phyloP scores from a whole-genome alignment of 1,140 invertebrate species.

The Neodiprion lecontei region DNA sequence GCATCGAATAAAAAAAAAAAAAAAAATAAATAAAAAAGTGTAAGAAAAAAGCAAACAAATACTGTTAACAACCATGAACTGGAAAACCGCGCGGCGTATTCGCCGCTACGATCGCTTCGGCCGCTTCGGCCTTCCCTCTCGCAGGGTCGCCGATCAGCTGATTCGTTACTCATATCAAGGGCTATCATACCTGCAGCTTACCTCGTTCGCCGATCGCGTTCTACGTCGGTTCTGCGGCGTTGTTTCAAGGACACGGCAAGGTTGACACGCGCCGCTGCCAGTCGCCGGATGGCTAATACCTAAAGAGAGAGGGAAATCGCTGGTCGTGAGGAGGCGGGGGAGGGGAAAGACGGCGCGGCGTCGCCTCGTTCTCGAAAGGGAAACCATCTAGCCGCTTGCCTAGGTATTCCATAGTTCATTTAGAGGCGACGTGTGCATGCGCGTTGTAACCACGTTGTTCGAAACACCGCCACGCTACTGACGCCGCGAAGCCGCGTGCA shows the following conservation, averaged over 20 bases:
- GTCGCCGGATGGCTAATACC: constrained; percentile 40
- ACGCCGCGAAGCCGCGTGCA: neutral
- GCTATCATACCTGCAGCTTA: too few relatives aligned
- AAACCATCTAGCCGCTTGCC: too few relatives aligned
- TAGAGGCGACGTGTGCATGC: too few relatives aligned
- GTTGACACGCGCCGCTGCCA: constrained; percentile 58
- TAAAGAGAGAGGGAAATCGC: constrained; percentile 22
- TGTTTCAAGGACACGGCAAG: constrained; percentile 61
- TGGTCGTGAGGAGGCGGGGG: constrained; percentile 12
- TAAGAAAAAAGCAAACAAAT: neutral
- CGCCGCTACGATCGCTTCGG: neutral
- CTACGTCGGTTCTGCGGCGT: constrained; percentile 51
- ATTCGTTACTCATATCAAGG: constrained; percentile 28
- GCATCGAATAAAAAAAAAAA: too few relatives aligned
- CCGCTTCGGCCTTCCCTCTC: neutral
- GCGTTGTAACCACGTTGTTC: too few relatives aligned
- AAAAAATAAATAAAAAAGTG: too few relatives aligned
- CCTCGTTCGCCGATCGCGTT: neutral
- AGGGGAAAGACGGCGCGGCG: neutral
- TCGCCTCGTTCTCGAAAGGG: neutral
- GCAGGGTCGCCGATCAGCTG: constrained; percentile 30
- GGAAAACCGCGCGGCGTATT: too few relatives aligned
- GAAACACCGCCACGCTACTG: too few relatives aligned
- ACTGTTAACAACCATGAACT: too few relatives aligned
- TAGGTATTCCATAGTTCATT: too few relatives aligned